A percentile compares a stretch with the other conserved stretches of the same genome.
phyloP scores from a whole-genome alignment of 2,113 vertebrate species.

The Festucalex cinctus region DNA sequence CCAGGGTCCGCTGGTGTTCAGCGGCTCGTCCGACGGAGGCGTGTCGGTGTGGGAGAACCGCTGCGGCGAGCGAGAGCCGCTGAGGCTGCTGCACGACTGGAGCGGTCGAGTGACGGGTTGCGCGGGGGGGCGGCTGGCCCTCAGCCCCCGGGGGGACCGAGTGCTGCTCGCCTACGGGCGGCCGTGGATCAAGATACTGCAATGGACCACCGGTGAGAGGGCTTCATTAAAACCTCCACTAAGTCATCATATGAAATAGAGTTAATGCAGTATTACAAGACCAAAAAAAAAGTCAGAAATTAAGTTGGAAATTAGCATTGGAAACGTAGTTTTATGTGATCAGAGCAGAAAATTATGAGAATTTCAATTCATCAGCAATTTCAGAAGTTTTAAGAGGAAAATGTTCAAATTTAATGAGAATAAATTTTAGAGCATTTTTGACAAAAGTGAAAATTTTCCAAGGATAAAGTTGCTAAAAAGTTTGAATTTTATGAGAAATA shows the following conservation, averaged over 20 bases:
- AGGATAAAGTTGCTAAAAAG: too few relatives aligned
- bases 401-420: not conserved
- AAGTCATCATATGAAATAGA: not conserved
- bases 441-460: too few relatives aligned
- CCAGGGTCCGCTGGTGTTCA: constrained; percentile 78
- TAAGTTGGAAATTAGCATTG: too few relatives aligned
- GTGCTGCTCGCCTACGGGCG: constrained; percentile 67
- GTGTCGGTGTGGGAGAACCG: constrained; percentile 74
- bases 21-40: constrained; percentile 69
- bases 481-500: too few relatives aligned
- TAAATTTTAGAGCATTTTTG: not conserved
- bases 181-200: constrained; percentile 70
- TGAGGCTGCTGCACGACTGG: constrained; percentile 68
- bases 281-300: not conserved
- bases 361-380: too few relatives aligned
- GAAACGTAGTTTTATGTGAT: too few relatives aligned
- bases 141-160: constrained; percentile 72
- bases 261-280: not conserved
- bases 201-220: constrained; percentile 73
- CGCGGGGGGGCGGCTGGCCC: constrained; percentile 51
- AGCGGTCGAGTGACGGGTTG: constrained; percentile 64
- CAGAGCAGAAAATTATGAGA: too few relatives aligned
- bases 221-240: too few relatives aligned
- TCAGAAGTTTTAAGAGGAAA: not conserved
- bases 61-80: constrained; percentile 48